Conservation (phyloP, 2,797 vertebrate genomes). For the Betta splendens region DNA sequence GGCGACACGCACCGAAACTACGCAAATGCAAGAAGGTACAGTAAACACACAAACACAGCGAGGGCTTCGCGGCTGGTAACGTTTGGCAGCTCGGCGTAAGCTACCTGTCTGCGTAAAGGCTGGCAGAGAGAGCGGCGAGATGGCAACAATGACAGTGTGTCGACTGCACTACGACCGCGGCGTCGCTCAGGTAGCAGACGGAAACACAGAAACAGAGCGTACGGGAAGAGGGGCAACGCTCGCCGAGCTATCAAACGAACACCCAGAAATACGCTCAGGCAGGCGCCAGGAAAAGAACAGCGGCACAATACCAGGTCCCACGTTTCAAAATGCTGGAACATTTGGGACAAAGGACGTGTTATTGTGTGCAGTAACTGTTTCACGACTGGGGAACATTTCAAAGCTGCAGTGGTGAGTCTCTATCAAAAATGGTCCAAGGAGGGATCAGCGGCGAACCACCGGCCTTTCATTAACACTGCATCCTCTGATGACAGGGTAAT, state of each 20-base stretch:
- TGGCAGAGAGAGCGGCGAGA: constrained; percentile 40
- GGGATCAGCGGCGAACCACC: too few relatives aligned
- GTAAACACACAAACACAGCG: constrained; percentile 16
- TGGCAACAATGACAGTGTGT: constrained; percentile 66
- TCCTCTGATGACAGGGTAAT: too few relatives aligned
- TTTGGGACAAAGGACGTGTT: constrained; percentile 16
- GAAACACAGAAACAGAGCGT: constrained; percentile 59
- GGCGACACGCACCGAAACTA: constrained; percentile 10
- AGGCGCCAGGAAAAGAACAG: constrained; percentile 16
- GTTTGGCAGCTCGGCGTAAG: constrained; percentile 53
- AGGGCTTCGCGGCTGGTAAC: constrained; percentile 40
- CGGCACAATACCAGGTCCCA: constrained; percentile 1
- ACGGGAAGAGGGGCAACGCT: constrained; percentile 43
- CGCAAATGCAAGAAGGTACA: constrained; percentile 12
- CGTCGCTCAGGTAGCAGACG: constrained; percentile 53
- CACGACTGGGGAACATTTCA: constrained; percentile 10
- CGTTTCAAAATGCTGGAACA: constrained; percentile 24
- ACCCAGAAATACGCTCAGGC: constrained; percentile 28
- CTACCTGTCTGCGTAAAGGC: constrained; percentile 34
- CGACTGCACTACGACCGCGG: constrained; percentile 58
- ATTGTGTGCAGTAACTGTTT: constrained; percentile 32
- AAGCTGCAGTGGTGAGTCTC: too few relatives aligned
- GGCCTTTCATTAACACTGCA: too few relatives aligned
- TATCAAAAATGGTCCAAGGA: too few relatives aligned
- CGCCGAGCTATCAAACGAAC: constrained; percentile 45